Base-by-base conservation (phyloP, 2,113 vertebrate genomes). In the Lepus americanus region DNA sequence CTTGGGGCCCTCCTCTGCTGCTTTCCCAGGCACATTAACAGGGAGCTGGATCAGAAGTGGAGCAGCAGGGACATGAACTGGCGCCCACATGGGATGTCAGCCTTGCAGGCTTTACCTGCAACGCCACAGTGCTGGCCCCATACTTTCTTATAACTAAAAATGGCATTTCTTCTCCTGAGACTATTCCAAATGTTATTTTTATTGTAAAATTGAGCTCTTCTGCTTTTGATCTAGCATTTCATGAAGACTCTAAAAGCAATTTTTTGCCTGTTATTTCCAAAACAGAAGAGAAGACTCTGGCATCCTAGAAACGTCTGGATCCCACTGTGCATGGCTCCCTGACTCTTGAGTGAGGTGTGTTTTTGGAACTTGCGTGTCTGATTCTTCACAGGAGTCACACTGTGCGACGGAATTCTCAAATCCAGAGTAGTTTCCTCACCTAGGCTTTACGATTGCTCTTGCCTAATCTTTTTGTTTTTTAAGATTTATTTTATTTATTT, bases 321-420 rank as follows among this genome's bases (percentile, higher is more conserved):
- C 14, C 69, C 53, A 31, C 1, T n/a, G 64, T 69, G 64, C 25
- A 7, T 9, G 39, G 33, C 4, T 27, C 69, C 14, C 51, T 63
- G 3, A 0, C 0, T 2, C 5, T 2, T 9, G 10, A n/a, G 49
- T 55, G 59, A 6, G 9, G 19, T 49, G 25, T 61, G 2, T 17
- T 5, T 61, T 20, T 6, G 36, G 19, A 78, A n/a, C 19, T 17
- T 0, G 31, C 11, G 44, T 1, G 25, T 23, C 27, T 67, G 31
- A 23, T 12, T 44, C n/a, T 70, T 33, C 29, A 13, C 3, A 25
- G 27, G 12, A 25, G 23, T 9, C 19, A 20, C 39, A 3, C 16
- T 12, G 12, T 4, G 9, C 6, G n/a, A 29, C 83, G 25, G 22
- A 25, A 31, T 9, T 8, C 7, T 6, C 9, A 36, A 17, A 79